Base-by-base conservation (phyloP, 30 jellyfish, hydroid and myxozoan species). In the Clytia hemisphaerica region DNA sequence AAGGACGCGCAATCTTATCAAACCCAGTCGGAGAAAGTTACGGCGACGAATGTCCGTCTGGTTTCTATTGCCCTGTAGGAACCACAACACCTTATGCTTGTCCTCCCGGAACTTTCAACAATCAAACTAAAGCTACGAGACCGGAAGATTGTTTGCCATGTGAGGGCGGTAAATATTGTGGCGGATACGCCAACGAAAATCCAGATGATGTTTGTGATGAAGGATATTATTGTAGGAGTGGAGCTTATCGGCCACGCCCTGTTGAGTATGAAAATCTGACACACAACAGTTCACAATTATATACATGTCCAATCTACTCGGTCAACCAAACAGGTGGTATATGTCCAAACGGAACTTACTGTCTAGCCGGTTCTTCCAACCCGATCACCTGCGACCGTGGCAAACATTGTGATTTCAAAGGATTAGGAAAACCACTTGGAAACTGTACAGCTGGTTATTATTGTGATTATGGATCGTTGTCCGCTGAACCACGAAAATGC, bases 41-140 rank as follows among this genome's bases (percentile, higher is more conserved):
- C 58, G 98, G 98, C 45, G 85, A 79, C 15, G 45, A 60, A 12
- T 89, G 98, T 44, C 98, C 98, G 7, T 58, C 47, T 40, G 98
- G 98, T 21, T 70, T 80, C 73, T 89, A 75, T 55, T 89, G 98
- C 73, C 98, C 93, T 7, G 55, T 19, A 34, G 82, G 73, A 29
- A 80, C 98, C 25, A 67, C 94, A 1, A 59, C 88, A 1, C 95
- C 97, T 18, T 80, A 71, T 61, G 57, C 98, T 1, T 89, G 98
- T 64, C 98, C 95, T 16, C 98, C 98, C 0, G 98, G 98, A 19
- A 89, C 98, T 2, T 89, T 16, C 60, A 89, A 89, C 82, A 80
- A 80, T 63, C 67, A 66, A 48, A 89, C 95, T 16, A 70, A 60
- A 40, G 93, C 78, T 1, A 68, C 89, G 14, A 59, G 92, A 31